These are phyloP conservation scores for Antheraea yamamai DNA, from an alignment of 2,888 invertebrate species.

Conservation along the genomic window DNA sequence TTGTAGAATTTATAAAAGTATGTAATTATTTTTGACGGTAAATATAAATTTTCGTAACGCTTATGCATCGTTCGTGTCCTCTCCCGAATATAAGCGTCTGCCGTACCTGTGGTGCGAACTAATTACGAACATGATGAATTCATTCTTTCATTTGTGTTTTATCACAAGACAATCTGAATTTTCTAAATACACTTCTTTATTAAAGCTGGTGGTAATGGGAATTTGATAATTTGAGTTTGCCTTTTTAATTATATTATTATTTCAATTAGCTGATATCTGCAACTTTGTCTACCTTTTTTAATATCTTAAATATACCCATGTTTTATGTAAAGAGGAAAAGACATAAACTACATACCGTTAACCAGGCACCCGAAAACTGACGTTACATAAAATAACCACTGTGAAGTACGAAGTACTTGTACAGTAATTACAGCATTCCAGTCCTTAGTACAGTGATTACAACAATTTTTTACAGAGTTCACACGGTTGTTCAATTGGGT, in stretches of 20 bases:
- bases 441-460: no score
- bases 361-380: no score
- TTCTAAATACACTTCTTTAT: neutral
- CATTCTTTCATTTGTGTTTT: slow-evolving; percentile 4
- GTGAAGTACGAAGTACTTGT: no score
- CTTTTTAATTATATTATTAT: neutral
- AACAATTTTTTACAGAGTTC: no score
- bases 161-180: neutral
- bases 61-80: neutral
- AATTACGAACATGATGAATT: slow-evolving; percentile 11
- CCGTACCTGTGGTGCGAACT: neutral
- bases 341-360: no score
- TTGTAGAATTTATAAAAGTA: neutral
- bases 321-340: no score
- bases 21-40: neutral
- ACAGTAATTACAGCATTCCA: no score
- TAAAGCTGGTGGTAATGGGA: neutral
- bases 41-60: neutral
- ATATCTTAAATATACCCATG: no score
- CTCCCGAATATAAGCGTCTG: neutral
- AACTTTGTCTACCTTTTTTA: no score
- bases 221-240: neutral
- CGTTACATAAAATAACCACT: no score
- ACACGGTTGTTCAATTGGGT: no score
- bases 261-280: no score